Conservation (phyloP, 2,113 vertebrate genomes). For the Elephantulus edwardii region DNA sequence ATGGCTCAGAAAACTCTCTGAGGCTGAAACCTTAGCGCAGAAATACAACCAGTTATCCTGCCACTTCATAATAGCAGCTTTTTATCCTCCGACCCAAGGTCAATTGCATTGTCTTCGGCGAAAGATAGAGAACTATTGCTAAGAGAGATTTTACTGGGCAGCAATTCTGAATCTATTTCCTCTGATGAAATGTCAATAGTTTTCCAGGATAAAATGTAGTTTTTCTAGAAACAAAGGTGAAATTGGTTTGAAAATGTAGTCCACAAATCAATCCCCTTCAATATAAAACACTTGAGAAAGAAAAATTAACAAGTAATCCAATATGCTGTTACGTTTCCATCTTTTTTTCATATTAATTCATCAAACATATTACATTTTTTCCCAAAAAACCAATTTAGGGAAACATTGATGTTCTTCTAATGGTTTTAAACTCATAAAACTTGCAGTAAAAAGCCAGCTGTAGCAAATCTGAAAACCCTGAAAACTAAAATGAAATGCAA, state of each 20-base stretch:
- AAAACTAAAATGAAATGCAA: slow-evolving; percentile 11
- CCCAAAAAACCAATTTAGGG: slow-evolving; percentile 60
- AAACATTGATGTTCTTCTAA: slow-evolving; percentile 64
- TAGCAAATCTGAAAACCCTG: slow-evolving; percentile 58
- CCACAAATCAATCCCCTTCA: slow-evolving; percentile 70
- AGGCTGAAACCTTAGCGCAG: slow-evolving; percentile 46
- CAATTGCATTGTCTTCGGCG: slow-evolving; percentile 81
- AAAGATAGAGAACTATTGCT: slow-evolving; percentile 72
- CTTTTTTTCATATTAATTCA: slow-evolving; percentile 73
- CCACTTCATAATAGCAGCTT: slow-evolving; percentile 68
- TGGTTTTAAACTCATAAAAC: slow-evolving; percentile 62
- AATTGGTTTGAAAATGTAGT: slow-evolving; percentile 69
- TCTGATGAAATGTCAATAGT: slow-evolving; percentile 82
- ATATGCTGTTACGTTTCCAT: slow-evolving; percentile 56
- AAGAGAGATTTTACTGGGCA: slow-evolving; percentile 73
- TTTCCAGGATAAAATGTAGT: slow-evolving; percentile 75
- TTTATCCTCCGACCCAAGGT: slow-evolving; percentile 80
- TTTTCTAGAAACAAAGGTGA: slow-evolving; percentile 74
- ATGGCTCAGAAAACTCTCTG: slow-evolving; percentile 50
- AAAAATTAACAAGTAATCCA: slow-evolving; percentile 61
- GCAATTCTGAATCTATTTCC: slow-evolving; percentile 80
- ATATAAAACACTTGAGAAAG: slow-evolving; percentile 50
- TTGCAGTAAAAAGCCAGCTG: slow-evolving; percentile 56
- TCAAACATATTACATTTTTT: slow-evolving; percentile 64
- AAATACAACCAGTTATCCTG: slow-evolving; percentile 70